Conservation (phyloP, 64 coral and sea anemone genomes). For the Pocillopora verrucosa region DNA sequence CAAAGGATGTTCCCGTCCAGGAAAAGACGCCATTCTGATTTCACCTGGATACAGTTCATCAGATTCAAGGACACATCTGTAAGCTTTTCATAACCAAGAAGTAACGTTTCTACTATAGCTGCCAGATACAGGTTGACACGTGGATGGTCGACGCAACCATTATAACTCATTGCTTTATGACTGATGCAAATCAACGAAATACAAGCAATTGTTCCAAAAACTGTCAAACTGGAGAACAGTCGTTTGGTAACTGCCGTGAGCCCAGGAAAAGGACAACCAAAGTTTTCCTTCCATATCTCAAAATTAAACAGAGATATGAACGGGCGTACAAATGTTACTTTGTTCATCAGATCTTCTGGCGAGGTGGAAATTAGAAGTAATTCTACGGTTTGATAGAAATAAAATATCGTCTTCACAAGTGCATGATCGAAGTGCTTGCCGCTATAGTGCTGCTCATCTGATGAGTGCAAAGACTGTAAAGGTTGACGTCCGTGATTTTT, state of each 20-base stretch:
- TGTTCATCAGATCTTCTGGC: not conserved
- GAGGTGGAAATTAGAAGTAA: slow-evolving; percentile 49
- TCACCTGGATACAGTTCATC: slow-evolving; percentile 44
- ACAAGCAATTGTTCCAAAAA: slow-evolving; percentile 47
- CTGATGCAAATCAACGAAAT: not conserved
- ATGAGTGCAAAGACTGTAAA: not conserved
- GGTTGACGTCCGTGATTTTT: not conserved
- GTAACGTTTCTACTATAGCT: slow-evolving; percentile 68
- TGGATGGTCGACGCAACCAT: not conserved
- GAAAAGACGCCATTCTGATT: slow-evolving; percentile 54
- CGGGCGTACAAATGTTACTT: slow-evolving; percentile 38
- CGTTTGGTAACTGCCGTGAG: slow-evolving; percentile 67
- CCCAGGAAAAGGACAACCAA: slow-evolving; percentile 73
- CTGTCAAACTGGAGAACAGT: slow-evolving; percentile 41
- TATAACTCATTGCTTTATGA: not conserved
- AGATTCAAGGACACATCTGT: slow-evolving; percentile 51
- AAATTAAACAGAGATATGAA: slow-evolving; percentile 77
- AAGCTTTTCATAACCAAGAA: slow-evolving; percentile 82
- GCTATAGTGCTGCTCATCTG: not conserved
- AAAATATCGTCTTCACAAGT: slow-evolving; percentile 79
- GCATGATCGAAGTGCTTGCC: slow-evolving; percentile 30
- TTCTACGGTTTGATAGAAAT: slow-evolving; percentile 72
- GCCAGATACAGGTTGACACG: slow-evolving; percentile 59
- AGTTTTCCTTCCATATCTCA: slow-evolving; percentile 38
- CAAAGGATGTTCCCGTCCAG: slow-evolving; percentile 49